Evolutionary conservation across 2,797 vertebrate genomes (phyloP), one percentile per base, ranked within the genome.

Genomic region (Chelidonichthys spinosus): DNA sequence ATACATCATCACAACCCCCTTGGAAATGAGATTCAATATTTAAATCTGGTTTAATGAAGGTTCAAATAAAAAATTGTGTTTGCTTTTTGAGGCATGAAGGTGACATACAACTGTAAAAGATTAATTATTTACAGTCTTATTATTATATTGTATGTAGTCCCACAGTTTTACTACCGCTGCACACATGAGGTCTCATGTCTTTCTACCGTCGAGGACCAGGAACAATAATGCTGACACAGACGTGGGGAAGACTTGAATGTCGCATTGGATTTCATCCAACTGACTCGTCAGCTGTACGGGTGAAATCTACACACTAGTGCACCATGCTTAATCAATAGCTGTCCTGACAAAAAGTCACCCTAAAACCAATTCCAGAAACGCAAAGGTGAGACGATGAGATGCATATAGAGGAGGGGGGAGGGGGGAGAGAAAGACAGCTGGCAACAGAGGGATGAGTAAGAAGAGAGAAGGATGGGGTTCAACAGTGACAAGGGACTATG

Each of bases 251-350:
- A 83, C 72, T 79, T 82, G 44, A 87, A 83, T 65, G 83, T 82
- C n/a, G 50, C 13, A 76, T 85, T 90, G 81, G 89, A 87, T 92
- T 88, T 86, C 86, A 81, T 89, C 77, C 77, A 84, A 85, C 62
- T 84, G 83, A 72, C 78, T 73, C 4, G 83, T 92, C 90, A 92
- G 91, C 90, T 87, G 60, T 70, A 65, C 60, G 74, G 81, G 72
- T 86, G 85, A 90, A 91, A 91, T 76, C 83, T 73, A 85, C 88
- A 90, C 91, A 91, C 72, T 33, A 79, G 70, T 44, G 76, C 70
- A 68, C 44, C 15, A 9, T 3, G 37, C 65, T 43, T 7, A 75
- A 90, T 93, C 89, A 32, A 90, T 87, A 67, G 53, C 69, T 69
- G 76, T 81, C 80, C 78, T 62, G 71, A 71, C 73, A 83, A 80